These are phyloP conservation scores for Anguilla anguilla DNA, from an alignment of 2,797 vertebrate species.

Conservation along the genomic window DNA sequence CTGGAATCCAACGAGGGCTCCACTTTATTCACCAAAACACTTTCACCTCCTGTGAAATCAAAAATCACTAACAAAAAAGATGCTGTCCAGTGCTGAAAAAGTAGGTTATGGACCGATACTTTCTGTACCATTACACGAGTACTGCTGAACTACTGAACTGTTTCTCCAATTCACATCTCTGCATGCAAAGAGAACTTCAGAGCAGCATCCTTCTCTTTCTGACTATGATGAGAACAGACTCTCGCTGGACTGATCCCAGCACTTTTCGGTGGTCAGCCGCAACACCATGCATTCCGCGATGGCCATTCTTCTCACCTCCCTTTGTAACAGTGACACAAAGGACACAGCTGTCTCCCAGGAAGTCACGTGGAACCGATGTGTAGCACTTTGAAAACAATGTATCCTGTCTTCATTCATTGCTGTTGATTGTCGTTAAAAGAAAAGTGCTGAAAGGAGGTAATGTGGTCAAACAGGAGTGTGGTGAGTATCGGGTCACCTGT, in stretches of 20 bases:
- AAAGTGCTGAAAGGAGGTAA: background rate
- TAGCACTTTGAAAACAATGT: background rate
- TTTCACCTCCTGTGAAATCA: background rate
- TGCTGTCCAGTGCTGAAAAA: background rate
- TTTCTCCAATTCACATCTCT: slow-evolving; percentile 4
- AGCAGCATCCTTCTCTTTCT: background rate
- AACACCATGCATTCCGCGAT: background rate
- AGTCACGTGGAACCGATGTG: background rate
- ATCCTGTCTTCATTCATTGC: background rate
- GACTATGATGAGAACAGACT: slow-evolving; percentile 5
- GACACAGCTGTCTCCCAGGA: background rate
- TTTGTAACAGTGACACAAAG: background rate
- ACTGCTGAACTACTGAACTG: background rate
- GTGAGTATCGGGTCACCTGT: background rate
- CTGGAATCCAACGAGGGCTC: background rate
- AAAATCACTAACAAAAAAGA: background rate
- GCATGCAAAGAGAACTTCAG: slow-evolving; percentile 16
- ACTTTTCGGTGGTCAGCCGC: background rate
- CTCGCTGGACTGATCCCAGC: background rate
- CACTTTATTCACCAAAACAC: background rate
- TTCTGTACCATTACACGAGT: background rate
- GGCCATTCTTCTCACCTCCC: background rate
- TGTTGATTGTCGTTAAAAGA: background rate
- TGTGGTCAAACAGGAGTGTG: background rate
- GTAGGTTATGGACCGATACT: background rate